Percentiles rank a stretch among this genome's conserved stretches.
Conservation (phyloP, 2,888 invertebrate species). For the Galeopsomyia nigrocyanea region DNA sequence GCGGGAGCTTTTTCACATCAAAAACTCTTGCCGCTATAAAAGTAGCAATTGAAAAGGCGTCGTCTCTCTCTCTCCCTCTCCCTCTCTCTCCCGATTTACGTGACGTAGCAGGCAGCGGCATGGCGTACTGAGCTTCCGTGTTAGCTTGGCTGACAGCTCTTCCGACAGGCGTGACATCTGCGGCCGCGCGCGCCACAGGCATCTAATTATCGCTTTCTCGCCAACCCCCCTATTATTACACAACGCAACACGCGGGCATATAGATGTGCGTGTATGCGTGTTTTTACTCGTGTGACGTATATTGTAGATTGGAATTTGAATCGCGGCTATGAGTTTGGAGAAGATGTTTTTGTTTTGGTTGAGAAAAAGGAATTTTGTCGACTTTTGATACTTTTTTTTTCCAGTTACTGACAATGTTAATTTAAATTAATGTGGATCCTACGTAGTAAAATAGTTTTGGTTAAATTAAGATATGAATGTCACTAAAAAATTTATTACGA, state of each 20-base stretch:
- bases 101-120: background rate
- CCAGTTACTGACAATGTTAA: too few relatives aligned
- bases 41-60: too few relatives aligned
- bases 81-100: conserved; percentile 4
- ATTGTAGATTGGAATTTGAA: too few relatives aligned
- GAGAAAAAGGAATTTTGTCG: too few relatives aligned
- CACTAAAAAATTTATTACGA: too few relatives aligned
- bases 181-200: conserved; percentile 60
- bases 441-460: too few relatives aligned
- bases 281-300: background rate
- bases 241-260: background rate
- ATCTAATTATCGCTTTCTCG: conserved; percentile 65
- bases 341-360: too few relatives aligned
- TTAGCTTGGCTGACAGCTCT: conserved; percentile 61
- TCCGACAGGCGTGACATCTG: conserved; percentile 67
- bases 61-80: background rate
- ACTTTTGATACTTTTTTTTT: too few relatives aligned
- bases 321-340: too few relatives aligned
- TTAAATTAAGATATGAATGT: too few relatives aligned
- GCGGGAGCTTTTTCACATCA: too few relatives aligned
- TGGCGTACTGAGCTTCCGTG: background rate
- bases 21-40: conserved; percentile 11
- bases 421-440: too few relatives aligned
- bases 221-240: conserved; percentile 25
- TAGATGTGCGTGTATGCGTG: background rate